Evolutionary conservation across 2,113 vertebrate species (phyloP), one percentile per base, ranked within the genome.

Genomic region (Scartelaos histophorus): DNA sequence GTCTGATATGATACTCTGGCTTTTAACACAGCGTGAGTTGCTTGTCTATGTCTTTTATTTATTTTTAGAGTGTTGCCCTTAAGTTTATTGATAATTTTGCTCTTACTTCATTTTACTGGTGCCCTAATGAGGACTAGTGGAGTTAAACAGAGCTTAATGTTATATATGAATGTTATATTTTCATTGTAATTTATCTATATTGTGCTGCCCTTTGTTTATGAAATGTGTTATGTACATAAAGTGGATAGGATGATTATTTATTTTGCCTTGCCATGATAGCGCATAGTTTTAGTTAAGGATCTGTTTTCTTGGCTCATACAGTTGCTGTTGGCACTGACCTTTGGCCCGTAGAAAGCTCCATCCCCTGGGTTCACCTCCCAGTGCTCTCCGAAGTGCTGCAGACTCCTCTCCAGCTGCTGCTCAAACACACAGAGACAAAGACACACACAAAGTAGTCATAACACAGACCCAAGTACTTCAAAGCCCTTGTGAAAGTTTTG

Each of bases 281-380:
- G 24, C 13, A 25, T 58, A 25, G 56, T 25, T 58, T 66, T 46
- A n/a, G 21, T 22, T 25, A 16, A 5, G 46, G 43, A 66, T 46
- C 13, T 13, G n/a, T 22, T 46, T 66, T 45, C 43, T 21, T 15
- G 19, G 62, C 38, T 45, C 38, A 21, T 16, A 65, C 19, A 12
- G 43, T 51, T 24, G 54, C n/a, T 54, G 54, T 3, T 54, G 51
- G 19, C 11, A 77, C 86, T 84, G 70, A 97, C 97, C 94, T 98
- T 98, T 61, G 96, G 96, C n/a, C 96, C 97, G 0, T 97, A 98
- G 86, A 98, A 98, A 5, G 96, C 96, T 0, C 97, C 97, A 0
- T 98, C 96, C 34, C 95, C 96, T 0, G 94, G 92, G 35, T 89
- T 96, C 68, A 97, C 71, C 66, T 96, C 93, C 96, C 97, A 97